A percentile compares a stretch with the other conserved stretches of the same genome.
Conservation (phyloP, 2,888 invertebrate species). For the Carterocephalus palaemon region DNA sequence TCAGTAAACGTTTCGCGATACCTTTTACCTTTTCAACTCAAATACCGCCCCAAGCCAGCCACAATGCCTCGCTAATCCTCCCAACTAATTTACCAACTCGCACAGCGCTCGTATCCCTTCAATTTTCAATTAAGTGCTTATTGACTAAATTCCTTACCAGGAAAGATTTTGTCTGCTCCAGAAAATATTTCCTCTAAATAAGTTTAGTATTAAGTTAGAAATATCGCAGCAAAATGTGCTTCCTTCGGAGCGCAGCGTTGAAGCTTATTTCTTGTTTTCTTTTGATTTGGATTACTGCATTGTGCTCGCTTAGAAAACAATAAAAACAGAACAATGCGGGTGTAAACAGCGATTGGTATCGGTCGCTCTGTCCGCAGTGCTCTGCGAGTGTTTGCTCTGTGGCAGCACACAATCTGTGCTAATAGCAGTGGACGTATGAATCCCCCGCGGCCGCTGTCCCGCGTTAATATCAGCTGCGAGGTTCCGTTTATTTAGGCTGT, state of each 20-base stretch:
- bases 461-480: too few species aligned
- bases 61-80: too few species aligned
- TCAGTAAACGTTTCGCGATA: too few species aligned
- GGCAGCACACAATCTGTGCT: too few species aligned
- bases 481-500: too few species aligned
- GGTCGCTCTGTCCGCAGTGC: not conserved
- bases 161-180: not conserved
- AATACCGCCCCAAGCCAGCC: too few species aligned
- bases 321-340: conserved; percentile 8
- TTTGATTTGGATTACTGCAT: conserved; percentile 8
- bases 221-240: conserved; percentile 13
- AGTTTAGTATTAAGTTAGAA: conserved; percentile 15
- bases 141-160: not conserved
- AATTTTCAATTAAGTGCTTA: not conserved
- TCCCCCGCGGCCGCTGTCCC: too few species aligned
- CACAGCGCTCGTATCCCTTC: too few species aligned
- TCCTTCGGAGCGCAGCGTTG: conserved; percentile 7
- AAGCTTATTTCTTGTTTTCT: conserved; percentile 15
- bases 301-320: conserved; percentile 2
- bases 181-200: conserved; percentile 6
- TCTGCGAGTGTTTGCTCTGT: too few species aligned
- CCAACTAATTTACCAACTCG: too few species aligned
- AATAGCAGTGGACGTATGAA: too few species aligned
- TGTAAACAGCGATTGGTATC: conserved; percentile 1
- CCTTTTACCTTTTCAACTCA: too few species aligned